Conservation (phyloP, 2,888 invertebrate species). For the Altica lythri region DNA sequence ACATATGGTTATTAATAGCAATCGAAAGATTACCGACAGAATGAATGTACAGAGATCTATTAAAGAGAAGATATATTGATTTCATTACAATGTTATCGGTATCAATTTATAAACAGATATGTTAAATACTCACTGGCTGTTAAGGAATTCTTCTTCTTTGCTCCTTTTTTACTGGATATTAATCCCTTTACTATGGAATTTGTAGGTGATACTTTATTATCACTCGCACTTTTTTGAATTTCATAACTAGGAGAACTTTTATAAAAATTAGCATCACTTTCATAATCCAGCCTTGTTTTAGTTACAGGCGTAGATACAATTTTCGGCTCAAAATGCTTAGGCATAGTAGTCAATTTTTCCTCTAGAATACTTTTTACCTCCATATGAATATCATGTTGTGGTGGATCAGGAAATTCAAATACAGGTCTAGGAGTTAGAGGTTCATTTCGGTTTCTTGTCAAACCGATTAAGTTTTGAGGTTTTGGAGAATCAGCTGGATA, state of each 20-base stretch:
- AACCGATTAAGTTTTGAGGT: conserved; percentile 41
- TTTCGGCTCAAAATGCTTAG: conserved; percentile 49
- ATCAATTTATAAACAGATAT: too few relatives aligned
- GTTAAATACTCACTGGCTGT: conserved; percentile 72
- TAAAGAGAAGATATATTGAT: too few relatives aligned
- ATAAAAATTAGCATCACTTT: conserved; percentile 26
- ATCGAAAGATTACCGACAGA: too few relatives aligned
- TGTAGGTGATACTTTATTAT: conserved; percentile 57
- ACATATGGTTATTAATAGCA: too few relatives aligned
- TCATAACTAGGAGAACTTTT: conserved; percentile 42
- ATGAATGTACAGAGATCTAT: too few relatives aligned
- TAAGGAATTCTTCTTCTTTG: conserved; percentile 71
- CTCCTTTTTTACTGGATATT: conserved; percentile 65
- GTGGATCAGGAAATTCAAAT: conserved; percentile 23
- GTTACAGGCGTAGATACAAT: conserved; percentile 38
- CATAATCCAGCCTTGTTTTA: conserved; percentile 23
- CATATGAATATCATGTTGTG: not conserved
- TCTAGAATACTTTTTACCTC: conserved; percentile 30
- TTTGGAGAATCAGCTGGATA: conserved; percentile 51
- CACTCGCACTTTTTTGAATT: conserved; percentile 45
- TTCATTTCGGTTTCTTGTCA: conserved; percentile 27
- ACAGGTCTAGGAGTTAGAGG: not conserved
- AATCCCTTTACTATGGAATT: conserved; percentile 62
- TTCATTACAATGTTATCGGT: too few relatives aligned
- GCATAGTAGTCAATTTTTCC: conserved; percentile 23